Base-by-base conservation (phyloP, 2,113 vertebrate genomes). In the Globicephala melas region DNA sequence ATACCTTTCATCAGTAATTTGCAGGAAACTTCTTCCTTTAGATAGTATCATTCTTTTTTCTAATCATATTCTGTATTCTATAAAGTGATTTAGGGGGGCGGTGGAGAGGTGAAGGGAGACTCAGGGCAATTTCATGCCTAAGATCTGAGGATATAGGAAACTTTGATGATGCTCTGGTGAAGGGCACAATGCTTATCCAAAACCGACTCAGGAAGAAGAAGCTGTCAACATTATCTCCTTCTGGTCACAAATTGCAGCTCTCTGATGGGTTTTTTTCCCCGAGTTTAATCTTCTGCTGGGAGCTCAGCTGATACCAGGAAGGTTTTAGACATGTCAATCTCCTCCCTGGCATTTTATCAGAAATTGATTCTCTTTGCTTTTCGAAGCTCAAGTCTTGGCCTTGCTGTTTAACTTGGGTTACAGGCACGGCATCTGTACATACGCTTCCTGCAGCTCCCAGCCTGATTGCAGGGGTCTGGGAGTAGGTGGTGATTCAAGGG, bases 261-360 rank as follows among this genome's bases (percentile, higher is more conserved):
- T 97, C 94, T 87, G 97, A 96, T 87, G 89, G 23, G 13, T 82
- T 97, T 95, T 97, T 94, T 96, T 85, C 77, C 94, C 94, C 25
- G 55, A 97, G 93, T 97, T 97, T 97, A 97, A 97, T 97, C 97
- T 98, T 91, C 67, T 62, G 91, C 91, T 74, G 86, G 91, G 93
- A 96, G 95, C 85, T 97, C 89, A 96, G 85, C 91, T 70, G 93
- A 96, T 97, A 83, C 82, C 73, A 93, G 93, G 53, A 89, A 98
- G 93, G 71, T 73, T 94, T 97, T 58, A 92, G 79, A 96, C 33
- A 4, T 86, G 95, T 91, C 97, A 91, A 68, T 97, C 85, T 94
- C 74, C 86, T 95, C 89, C 55, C 86, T 95, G 89, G 91, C 89
- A 83, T 94, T 96, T 97, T 89, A 93, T 95, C 96, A 94, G 94